Conservation (phyloP, 2,888 invertebrate genomes). For the Orthonevra nobilis region DNA sequence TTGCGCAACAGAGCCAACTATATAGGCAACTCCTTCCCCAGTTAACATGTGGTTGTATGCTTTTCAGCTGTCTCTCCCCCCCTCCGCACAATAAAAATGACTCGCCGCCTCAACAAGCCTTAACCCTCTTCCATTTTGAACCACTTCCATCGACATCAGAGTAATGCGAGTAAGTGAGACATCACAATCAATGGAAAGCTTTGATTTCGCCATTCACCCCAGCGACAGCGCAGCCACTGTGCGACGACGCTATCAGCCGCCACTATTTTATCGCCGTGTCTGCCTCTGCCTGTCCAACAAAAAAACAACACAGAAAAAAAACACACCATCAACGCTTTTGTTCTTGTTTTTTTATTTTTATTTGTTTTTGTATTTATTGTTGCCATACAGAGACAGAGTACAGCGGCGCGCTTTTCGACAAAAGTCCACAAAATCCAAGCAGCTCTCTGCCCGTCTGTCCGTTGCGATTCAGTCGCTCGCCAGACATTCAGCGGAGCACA, state of each 20-base stretch:
- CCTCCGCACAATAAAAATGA: conserved; percentile 13
- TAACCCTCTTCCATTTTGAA: too few species aligned
- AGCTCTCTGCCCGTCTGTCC: conserved; percentile 51
- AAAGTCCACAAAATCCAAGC: conserved; percentile 59
- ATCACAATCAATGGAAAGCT: conserved; percentile 19
- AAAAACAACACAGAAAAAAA: too few species aligned
- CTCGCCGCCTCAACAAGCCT: too few species aligned
- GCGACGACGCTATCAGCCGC: conserved; percentile 60
- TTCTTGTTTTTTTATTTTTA: not conserved
- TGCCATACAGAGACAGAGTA: too few species aligned
- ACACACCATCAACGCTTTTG: not conserved
- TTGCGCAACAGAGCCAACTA: conserved; percentile 33
- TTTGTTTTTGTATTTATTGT: conserved; percentile 7
- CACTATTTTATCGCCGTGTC: conserved; percentile 49
- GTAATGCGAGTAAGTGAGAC: conserved; percentile 46
- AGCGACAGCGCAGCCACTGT: conserved; percentile 42
- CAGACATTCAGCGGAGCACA: conserved; percentile 64
- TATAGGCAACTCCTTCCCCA: conserved; percentile 38
- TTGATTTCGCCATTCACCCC: conserved; percentile 23
- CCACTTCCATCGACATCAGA: too few species aligned
- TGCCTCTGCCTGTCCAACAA: conserved; percentile 11
- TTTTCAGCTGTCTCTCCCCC: conserved; percentile 59
- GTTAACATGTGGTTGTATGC: conserved; percentile 67
- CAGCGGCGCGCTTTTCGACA: conserved; percentile 51
- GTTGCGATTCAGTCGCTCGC: conserved; percentile 56